These are phyloP conservation scores for Achatina immaculata DNA, from an alignment of 1,140 invertebrate species.

Conservation along the genomic window DNA sequence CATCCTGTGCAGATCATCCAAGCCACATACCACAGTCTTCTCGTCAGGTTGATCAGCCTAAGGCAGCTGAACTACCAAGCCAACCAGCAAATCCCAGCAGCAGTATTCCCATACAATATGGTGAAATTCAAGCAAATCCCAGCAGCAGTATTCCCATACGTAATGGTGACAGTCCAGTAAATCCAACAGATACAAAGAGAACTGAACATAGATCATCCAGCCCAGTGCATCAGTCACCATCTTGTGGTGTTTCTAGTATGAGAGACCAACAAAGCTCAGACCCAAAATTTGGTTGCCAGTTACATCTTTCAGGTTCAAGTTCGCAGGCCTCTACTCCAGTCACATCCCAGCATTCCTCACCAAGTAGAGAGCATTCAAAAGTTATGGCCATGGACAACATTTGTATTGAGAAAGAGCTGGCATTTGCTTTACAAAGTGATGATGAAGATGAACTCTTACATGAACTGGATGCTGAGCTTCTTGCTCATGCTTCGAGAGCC, in stretches of 20 bases:
- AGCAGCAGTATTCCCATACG: neutral
- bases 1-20: neutral
- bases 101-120: neutral
- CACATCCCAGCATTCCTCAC: neutral
- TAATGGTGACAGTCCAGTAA: neutral
- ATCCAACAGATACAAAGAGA: neutral
- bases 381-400: neutral
- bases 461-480: slow-evolving; percentile 36
- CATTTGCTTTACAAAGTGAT: slow-evolving; percentile 28
- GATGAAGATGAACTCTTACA: slow-evolving; percentile 36
- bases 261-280: neutral
- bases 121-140: neutral
- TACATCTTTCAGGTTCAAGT: neutral
- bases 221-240: neutral
- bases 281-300: neutral
- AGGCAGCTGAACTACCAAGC: neutral
- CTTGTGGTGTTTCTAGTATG: no score
- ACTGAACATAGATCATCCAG: neutral
- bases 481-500: neutral
- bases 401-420: neutral
- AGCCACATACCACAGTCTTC: neutral
- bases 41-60: neutral
- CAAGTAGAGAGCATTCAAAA: neutral
- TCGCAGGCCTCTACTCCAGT: neutral
- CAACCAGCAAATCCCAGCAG: neutral